These are phyloP conservation scores for Agelas oroides DNA, from an alignment of 37 sponge, comb jelly and placozoan species.

Conservation along the genomic window DNA sequence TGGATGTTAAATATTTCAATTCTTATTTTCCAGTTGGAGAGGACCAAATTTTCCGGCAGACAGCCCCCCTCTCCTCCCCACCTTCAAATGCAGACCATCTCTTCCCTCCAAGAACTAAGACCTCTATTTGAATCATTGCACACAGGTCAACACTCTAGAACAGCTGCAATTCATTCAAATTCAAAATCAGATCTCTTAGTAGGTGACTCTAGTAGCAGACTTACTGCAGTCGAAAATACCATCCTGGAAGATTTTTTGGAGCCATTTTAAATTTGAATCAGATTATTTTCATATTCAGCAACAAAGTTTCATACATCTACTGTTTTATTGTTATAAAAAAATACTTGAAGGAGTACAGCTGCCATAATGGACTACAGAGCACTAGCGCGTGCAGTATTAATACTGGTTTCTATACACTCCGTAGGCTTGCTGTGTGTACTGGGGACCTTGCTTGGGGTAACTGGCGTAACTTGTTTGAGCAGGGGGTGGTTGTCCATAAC, in stretches of 20 bases:
- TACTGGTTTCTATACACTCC: background rate
- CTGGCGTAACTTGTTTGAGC: background rate
- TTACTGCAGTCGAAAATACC: conserved; percentile 16
- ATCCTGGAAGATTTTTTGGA: conserved; percentile 46
- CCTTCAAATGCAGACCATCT: conserved; percentile 29
- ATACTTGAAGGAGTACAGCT: too few relatives aligned
- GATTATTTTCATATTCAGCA: background rate
- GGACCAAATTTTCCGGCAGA: too few relatives aligned
- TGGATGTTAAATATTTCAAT: too few relatives aligned
- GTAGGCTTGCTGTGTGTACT: conserved; percentile 6
- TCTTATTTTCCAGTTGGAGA: background rate
- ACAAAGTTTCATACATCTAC: background rate
- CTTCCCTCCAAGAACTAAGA: conserved; percentile 36
- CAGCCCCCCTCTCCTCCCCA: conserved; percentile 20
- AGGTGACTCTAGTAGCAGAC: background rate
- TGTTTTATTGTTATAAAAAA: too few relatives aligned
- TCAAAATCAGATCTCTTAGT: background rate
- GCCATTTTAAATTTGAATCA: background rate
- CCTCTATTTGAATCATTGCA: conserved; percentile 34
- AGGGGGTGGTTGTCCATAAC: background rate
- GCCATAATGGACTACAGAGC: too few relatives aligned
- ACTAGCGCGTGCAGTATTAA: background rate
- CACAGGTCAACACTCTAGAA: too few relatives aligned
- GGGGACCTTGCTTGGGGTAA: background rate
- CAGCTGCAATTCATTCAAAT: too few relatives aligned